These are phyloP conservation scores for Stramonita haemastoma DNA, from an alignment of 2,888 invertebrate genomes.

Conservation along the genomic window DNA sequence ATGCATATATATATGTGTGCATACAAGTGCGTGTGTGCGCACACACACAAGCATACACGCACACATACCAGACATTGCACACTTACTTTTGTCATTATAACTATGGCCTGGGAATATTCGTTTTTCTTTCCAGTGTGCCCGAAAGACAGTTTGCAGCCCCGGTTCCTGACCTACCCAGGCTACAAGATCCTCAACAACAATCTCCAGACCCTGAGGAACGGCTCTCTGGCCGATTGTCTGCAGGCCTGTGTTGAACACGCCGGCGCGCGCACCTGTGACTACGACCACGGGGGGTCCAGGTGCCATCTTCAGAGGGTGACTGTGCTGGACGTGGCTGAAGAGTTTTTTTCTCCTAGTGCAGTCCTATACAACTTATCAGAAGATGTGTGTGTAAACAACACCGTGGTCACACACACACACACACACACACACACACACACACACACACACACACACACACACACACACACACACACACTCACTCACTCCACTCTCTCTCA, in stretches of 20 bases:
- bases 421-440: too few relatives aligned
- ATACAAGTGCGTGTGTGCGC: neutral
- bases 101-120: too few relatives aligned
- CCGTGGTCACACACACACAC: too few relatives aligned
- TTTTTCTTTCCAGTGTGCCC: neutral
- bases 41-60: neutral
- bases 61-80: neutral
- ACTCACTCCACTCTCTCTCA: too few relatives aligned
- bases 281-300: neutral
- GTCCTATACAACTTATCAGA: too few relatives aligned
- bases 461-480: too few relatives aligned
- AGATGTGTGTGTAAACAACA: too few relatives aligned
- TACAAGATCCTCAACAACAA: neutral
- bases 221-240: neutral
- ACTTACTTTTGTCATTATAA: too few relatives aligned
- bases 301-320: neutral
- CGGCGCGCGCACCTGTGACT: neutral
- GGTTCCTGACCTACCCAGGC: neutral
- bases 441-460: too few relatives aligned
- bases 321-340: neutral
- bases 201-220: neutral
- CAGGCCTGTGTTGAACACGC: neutral
- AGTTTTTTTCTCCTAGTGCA: too few relatives aligned
- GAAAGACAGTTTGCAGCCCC: neutral
- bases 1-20: neutral